Base-by-base conservation (phyloP, 2,797 vertebrate species). In the Cetoscarus ocellatus region DNA sequence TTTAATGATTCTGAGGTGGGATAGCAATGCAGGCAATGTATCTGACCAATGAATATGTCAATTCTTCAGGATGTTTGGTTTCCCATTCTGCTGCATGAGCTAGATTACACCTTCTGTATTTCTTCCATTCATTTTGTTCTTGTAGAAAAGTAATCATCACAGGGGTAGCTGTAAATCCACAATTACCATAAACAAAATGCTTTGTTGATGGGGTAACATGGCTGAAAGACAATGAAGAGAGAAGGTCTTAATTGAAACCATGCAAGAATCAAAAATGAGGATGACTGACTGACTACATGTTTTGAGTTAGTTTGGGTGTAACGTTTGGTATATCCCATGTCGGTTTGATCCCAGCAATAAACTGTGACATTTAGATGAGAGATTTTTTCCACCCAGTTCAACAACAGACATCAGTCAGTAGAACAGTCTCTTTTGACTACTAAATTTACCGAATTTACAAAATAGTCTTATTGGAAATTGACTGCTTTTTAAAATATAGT, bases 11-110 rank as follows among this genome's bases (percentile, higher is more conserved):
- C 67, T 85, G 69, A 83, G 82, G 87, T 89, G 88, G 88, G 86
- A 82, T 76, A 87, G 67, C 77, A 87, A 89, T 92, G 84, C 74
- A 73, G 75, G 80, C 74, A 87, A 87, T 88, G 87, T 82, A 71
- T 64, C 62, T 65, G 62, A 57, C 56, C 57, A 79, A 76, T 83
- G 65, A 82, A 61, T 10, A 56, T 42, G 49, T 72, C 81, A 83
- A 66, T 84, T 49, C n/a, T 77, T 73, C 53, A 75, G 51, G 42
- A 61, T 75, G 67, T 72, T 65, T 61, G 38, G 39, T 51, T 75
- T 70, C 43, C 67, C 40, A 40, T 64, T 35, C 6, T 63, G 35
- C 27, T 6, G 56, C 73, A 19, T 45, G 54, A 77, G 67, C 18
- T 35, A 50, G 13, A 56, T 58, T 13, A 54, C 47, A 71, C 62